Evolutionary conservation across 92 coral and sea anemone species (phyloP), one percentile per base, ranked within the genome.

Genomic region (Parazoanthus darwini): DNA sequence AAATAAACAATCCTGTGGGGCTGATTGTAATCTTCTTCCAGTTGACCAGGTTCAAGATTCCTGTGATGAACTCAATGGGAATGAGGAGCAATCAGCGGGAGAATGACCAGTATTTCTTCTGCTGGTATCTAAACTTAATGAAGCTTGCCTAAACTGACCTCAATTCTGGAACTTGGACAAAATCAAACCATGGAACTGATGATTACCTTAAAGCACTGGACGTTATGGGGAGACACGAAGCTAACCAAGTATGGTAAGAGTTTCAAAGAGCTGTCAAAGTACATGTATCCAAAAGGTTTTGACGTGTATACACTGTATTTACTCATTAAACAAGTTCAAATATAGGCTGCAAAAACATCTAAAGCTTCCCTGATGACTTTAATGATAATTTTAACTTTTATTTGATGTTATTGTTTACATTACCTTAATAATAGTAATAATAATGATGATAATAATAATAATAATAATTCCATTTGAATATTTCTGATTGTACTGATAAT

Each of bases 81-180:
- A 82, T 43, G 89, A 86, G 82, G 89, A 86, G 35, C 82, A 86
- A 43, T 86, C 78, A 54, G 80, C 74, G 68, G 89, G 89, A 51
- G 89, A 75, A 44, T 82, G 89, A 26, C 89, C 89, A 44, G 82
- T 86, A 86, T 73, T 86, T 74, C 89, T 86, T 73, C 25, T 82
- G 42, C 82, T 86, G 82, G 44, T 86, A 76, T 59, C 88, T 85
- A 79, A 63, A 37, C 80, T 85, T 37, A 56, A 81, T 23, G 88
- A 85, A 58, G 82, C 88, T 58, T 85, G 88, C 73, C 88, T 67
- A 74, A 35, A 70, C 76, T 29, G 80, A 85, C 73, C 88, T 85
- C 3, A 72, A 85, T 44, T 26, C 36, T 44, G 46, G 51, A 20
- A 85, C 26, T 59, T 68, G 80, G 88, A 50, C 74, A n/a, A 68